A percentile compares a stretch with the other conserved stretches of the same genome.
These are phyloP conservation scores for Stichopus chloronotus DNA, from an alignment of 35 echinoderm and acorn worm species.

Conservation along the genomic window DNA sequence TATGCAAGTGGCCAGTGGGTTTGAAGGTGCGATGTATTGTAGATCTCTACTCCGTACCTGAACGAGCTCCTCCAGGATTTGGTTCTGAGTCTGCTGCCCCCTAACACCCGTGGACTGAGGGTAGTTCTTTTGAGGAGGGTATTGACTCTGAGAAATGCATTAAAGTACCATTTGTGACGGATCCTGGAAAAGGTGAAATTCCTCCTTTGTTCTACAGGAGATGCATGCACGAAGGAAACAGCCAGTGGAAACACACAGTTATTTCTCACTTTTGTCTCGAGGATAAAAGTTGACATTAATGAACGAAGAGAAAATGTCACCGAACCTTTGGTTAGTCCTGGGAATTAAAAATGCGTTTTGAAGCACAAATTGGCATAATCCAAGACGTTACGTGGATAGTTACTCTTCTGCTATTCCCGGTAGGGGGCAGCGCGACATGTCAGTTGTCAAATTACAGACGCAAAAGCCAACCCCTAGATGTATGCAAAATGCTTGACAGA, in stretches of 20 bases:
- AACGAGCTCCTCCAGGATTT: too few relatives aligned
- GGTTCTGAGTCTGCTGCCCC: too few relatives aligned
- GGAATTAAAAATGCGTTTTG: not conserved
- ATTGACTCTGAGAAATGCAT: too few relatives aligned
- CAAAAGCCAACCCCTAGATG: too few relatives aligned
- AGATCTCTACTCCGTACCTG: too few relatives aligned
- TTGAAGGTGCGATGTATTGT: too few relatives aligned
- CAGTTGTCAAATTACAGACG: not conserved
- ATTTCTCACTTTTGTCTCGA: not conserved
- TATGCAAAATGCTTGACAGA: too few relatives aligned
- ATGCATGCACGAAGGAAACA: not conserved
- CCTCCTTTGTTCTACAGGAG: not conserved
- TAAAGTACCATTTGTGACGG: not conserved
- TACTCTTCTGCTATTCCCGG: not conserved
- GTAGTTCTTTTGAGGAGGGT: too few relatives aligned
- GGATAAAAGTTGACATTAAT: not conserved
- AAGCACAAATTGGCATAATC: not conserved
- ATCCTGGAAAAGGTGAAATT: not conserved
- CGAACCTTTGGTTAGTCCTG: not conserved
- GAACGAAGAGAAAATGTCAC: not conserved
- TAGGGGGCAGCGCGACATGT: not conserved
- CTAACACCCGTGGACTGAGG: too few relatives aligned
- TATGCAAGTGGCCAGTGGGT: too few relatives aligned
- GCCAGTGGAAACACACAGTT: too few relatives aligned
- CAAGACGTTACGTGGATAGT: not conserved